Base-by-base conservation (phyloP, 2,888 invertebrate species). In the Linhomoeus sp. region DNA sequence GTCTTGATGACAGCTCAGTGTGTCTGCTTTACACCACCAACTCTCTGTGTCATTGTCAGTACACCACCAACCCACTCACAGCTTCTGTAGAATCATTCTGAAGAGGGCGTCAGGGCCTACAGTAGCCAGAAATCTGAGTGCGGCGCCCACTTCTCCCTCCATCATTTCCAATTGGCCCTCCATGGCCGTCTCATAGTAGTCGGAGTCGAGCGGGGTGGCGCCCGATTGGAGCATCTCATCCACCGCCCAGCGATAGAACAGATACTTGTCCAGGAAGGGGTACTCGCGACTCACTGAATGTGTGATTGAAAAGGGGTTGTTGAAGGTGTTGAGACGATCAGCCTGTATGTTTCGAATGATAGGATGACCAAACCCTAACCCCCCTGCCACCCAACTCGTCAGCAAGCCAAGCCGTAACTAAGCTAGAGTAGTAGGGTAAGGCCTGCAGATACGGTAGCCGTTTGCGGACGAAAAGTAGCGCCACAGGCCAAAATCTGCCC, bases 191-290 rank as follows among this genome's bases (percentile, higher is more conserved):
- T n/a, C 40, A 36, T 15, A 37, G 39, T 15, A 37, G 46, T n/a
- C 46, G 37, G 20, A 47, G 37, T 5, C 33, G 15, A 12, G 19
- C 33, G 29, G 19, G 19, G n/a, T 50, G 50, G 25, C 51, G 47
- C 46, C 54, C 53, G 48, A 55, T 22, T 60, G 61, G 19, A 77
- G 75, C 9, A 65, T 65, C 61, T 78, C 77, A 45, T 72, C 69
- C 64, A 78, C 76, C 63, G 76, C 75, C 72, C 82, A 82, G 49
- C 80, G 77, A 69, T 82, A 82, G 58, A 81, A 75, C 62, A 81
- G 75, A 66, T 78, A 78, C 70, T 80, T 80, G 72, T 82, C 82
- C 66, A 78, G 77, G 70, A 82, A 82, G 44, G 79, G 77, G 61
- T 81, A 79, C 60, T 81, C 81, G 55, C 76, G 75, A 56, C 77